Base-by-base conservation (phyloP, 1,140 invertebrate species). In the Zaprionus camerounensis region DNA sequence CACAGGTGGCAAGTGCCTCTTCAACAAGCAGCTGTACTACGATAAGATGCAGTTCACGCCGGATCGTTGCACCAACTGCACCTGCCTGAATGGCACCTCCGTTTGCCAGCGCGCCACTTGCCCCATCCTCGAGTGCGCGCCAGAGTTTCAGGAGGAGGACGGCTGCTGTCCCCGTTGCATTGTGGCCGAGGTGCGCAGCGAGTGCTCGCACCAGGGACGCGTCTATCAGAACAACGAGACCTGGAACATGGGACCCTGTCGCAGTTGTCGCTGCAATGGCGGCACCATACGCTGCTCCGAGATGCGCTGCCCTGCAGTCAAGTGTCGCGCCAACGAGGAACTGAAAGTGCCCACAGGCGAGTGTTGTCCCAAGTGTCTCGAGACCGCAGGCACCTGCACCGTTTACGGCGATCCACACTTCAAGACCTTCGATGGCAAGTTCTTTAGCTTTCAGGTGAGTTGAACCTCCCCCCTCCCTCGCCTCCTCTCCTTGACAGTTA, bases 341-440 rank as follows among this genome's bases (percentile, higher is more conserved):
- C 87, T 96, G 13, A 94, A 96, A 34, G 95, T 96, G 49, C 92
- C 95, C 2, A 94, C 96, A 7, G 97, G 96, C 26, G 95, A 97
- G 71, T 99, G 98, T 91, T 99, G 98, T 93, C 95, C 96, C 2
- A 95, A 95, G 78, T 99, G 98, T 92, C 95, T 97, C 28, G 96
- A 98, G 93, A 96, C 96, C 94, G 96, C 98, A 63, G 97, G 97
- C 5, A 96, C 97, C 1, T 99, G 98, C 92, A 97, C 97, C 0
- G 97, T 98, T 0, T 99, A 97, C 91, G 98, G 98, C 1, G 97
- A 99, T 93, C 97, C 98, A 1, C 97, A 99, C 90, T 99, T 98
- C 91, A 95, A 96, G 79, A 98, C 97, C 6, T 99, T 98, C 92
- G 98, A 99, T 86, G 98, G 98, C 20, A 96, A 96, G 82, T 97